Conservation (phyloP, 2,888 invertebrate genomes). For the Cybosia mesomella region DNA sequence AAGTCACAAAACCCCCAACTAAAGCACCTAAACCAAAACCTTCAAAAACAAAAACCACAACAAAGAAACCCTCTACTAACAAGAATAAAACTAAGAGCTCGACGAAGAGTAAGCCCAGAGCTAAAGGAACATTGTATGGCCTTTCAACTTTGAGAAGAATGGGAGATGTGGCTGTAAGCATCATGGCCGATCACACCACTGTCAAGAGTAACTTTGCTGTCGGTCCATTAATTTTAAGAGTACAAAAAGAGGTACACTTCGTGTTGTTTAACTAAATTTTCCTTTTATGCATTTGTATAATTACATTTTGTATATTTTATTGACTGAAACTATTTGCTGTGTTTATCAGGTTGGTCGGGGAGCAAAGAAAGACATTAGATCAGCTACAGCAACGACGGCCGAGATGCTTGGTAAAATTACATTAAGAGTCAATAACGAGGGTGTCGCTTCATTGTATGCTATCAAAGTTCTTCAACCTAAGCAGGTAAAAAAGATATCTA, state of each 20-base stretch:
- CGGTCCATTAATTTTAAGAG: conserved; percentile 92
- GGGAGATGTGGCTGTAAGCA: conserved; percentile 93
- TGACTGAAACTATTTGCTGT: neutral
- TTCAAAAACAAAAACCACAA: conserved; percentile 57
- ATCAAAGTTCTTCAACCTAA: conserved; percentile 95
- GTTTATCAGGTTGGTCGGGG: conserved; percentile 90
- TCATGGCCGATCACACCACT: conserved; percentile 93
- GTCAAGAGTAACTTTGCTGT: conserved; percentile 93
- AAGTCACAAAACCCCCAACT: conserved; percentile 56
- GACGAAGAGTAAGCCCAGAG: conserved; percentile 87
- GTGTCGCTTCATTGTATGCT: conserved; percentile 93
- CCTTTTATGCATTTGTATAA: neutral
- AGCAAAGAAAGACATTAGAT: conserved; percentile 93
- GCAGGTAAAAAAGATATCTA: conserved; percentile 87
- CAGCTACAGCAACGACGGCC: conserved; percentile 95
- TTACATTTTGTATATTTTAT: neutral
- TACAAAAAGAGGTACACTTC: conserved; percentile 90
- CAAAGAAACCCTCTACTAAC: conserved; percentile 75
- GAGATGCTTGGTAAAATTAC: conserved; percentile 94
- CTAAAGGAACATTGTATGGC: conserved; percentile 93
- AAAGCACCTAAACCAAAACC: conserved; percentile 67
- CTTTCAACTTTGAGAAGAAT: conserved; percentile 92
- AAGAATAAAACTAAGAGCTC: conserved; percentile 72
- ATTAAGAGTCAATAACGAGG: conserved; percentile 92
- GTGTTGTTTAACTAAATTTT: neutral